A percentile compares a stretch with the other conserved stretches of the same genome.
These are phyloP conservation scores for Neuroterus valhalla DNA, from an alignment of 1,140 invertebrate species.

Conservation along the genomic window DNA sequence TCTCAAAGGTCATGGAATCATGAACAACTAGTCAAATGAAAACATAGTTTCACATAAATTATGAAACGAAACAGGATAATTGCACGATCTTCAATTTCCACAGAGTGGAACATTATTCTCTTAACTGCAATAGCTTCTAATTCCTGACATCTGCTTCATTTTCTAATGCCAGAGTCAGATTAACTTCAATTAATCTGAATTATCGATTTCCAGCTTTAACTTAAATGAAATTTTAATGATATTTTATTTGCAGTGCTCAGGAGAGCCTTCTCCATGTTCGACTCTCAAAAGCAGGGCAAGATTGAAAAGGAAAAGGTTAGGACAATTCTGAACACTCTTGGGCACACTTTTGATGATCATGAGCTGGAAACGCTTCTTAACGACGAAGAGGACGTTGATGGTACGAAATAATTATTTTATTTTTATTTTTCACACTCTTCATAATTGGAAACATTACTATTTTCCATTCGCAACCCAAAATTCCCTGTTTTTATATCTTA, in stretches of 20 bases:
- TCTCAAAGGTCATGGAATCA: too few species aligned
- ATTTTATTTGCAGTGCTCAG: constrained; percentile 76
- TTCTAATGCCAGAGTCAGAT: neutral
- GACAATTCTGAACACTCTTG: constrained; percentile 85
- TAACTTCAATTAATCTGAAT: neutral
- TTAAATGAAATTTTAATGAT: constrained; percentile 3
- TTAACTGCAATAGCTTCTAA: neutral
- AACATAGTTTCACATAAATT: too few species aligned
- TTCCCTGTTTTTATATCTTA: too few species aligned
- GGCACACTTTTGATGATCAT: constrained; percentile 83
- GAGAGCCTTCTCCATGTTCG: constrained; percentile 86
- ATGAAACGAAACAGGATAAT: too few species aligned
- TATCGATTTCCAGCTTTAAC: neutral
- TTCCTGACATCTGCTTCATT: constrained; percentile 1
- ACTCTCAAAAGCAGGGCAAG: constrained; percentile 81
- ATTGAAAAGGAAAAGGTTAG: constrained; percentile 85
- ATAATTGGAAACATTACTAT: neutral
- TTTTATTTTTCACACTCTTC: too few species aligned
- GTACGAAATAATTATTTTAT: constrained; percentile 63
- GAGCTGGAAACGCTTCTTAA: constrained; percentile 82
- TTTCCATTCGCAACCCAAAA: neutral
- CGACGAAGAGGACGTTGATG: constrained; percentile 81
- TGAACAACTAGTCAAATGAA: too few species aligned
- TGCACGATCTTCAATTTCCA: too few species aligned
- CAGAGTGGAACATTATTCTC: too few species aligned